Evolutionary conservation across 2,888 invertebrate genomes (phyloP).

Genomic region (Metalampra italica): DNA sequence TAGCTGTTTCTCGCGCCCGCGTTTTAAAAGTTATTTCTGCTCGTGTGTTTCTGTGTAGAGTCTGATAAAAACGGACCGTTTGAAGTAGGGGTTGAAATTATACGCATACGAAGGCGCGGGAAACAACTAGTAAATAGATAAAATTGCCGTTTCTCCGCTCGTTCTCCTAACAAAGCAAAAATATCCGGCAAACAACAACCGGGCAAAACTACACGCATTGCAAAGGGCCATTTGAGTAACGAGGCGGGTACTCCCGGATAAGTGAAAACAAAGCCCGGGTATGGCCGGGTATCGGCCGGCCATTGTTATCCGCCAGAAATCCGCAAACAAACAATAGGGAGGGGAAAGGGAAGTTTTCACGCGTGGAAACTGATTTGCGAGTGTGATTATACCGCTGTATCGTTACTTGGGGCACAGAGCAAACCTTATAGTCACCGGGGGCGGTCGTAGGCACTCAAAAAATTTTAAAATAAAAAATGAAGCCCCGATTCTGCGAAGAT

Average conservation of each 20-base stretch:
- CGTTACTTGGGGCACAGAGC: too few species aligned
- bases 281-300: conserved; percentile 36
- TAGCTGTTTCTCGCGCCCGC: too few species aligned
- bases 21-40: too few species aligned
- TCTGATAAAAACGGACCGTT: too few species aligned
- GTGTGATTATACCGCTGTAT: neutral
- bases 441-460: too few species aligned
- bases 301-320: conserved; percentile 53
- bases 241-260: conserved; percentile 42
- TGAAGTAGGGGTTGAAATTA: neutral
- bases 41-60: too few species aligned
- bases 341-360: conserved; percentile 14
- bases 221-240: conserved; percentile 45
- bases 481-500: too few species aligned
- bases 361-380: conserved; percentile 22
- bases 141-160: neutral
- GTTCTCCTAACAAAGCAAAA: conserved; percentile 19
- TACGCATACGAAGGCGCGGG: too few species aligned
- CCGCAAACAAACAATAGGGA: conserved; percentile 36
- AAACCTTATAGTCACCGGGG: too few species aligned
- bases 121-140: neutral
- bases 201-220: conserved; percentile 7
- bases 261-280: conserved; percentile 46
- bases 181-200: conserved; percentile 17
- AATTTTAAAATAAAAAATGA: too few species aligned